Evolutionary conservation across 37 sponge, comb jelly and placozoan genomes (phyloP).

Genomic region (Axinella damicornis): DNA sequence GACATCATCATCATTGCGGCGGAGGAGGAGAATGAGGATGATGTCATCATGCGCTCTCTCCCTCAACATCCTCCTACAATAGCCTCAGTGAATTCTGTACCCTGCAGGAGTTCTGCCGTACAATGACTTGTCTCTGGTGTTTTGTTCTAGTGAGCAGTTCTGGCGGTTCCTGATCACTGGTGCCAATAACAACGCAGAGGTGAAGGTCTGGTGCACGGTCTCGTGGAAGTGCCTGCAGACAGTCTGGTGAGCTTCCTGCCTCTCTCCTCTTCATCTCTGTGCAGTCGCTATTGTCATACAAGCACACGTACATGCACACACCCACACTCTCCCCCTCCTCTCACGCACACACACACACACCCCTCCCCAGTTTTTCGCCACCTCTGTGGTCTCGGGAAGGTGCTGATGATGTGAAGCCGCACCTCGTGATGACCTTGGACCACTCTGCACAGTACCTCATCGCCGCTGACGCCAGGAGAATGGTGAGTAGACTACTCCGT

Average conservation of each 20-base stretch:
- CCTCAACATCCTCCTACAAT: not conserved
- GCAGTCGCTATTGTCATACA: no score
- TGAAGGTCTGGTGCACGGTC: conserved; percentile 94
- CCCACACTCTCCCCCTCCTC: no score
- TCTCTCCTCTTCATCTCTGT: conserved; percentile 12
- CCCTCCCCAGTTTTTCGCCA: conserved; percentile 11
- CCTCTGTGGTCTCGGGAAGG: not conserved
- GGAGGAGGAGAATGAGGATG: no score
- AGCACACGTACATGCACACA: no score
- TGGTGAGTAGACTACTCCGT: conserved; percentile 35
- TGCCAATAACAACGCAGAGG: conserved; percentile 66
- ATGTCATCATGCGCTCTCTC: not conserved
- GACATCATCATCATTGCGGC: no score
- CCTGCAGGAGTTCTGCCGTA: no score
- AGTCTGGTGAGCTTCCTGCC: conserved; percentile 38
- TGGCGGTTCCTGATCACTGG: conserved; percentile 92
- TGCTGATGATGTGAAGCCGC: conserved; percentile 30
- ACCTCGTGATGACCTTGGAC: conserved; percentile 72
- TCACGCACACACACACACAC: not conserved
- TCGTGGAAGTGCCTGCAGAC: conserved; percentile 92
- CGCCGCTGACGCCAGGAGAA: conserved; percentile 74
- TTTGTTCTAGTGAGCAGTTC: conserved; percentile 50
- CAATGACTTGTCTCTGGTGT: no score
- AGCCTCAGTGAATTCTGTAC: not conserved
- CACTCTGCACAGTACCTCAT: conserved; percentile 78